Evolutionary conservation across 2,113 vertebrate genomes (phyloP).

Genomic region (Brachyhypopomus occidentalis): DNA sequence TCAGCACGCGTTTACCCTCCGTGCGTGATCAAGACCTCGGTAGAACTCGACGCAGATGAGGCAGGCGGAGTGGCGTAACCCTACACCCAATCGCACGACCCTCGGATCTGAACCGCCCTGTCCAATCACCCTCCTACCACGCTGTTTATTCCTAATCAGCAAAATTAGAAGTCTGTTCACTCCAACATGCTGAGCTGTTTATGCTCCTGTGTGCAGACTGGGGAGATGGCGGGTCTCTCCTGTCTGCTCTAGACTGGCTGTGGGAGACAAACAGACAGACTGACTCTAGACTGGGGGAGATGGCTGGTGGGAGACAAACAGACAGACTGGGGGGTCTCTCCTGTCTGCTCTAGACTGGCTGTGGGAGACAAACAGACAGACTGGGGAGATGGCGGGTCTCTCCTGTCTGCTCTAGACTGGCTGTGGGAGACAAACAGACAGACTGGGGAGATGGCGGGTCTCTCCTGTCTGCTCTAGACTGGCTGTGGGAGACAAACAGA

Average conservation of each 20-base stretch:
- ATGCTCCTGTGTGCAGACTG: background rate
- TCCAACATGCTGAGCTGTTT: background rate
- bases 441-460: too few species aligned
- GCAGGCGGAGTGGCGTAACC: conserved; percentile 40
- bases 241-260: background rate
- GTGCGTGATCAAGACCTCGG: conserved; percentile 43
- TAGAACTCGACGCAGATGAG: conserved; percentile 55
- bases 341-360: too few species aligned
- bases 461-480: too few species aligned
- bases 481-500: too few species aligned
- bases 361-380: too few species aligned
- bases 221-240: too few species aligned
- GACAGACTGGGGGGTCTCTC: too few species aligned
- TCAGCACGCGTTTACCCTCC: conserved; percentile 46
- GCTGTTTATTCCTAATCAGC: background rate
- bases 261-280: background rate
- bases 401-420: too few species aligned
- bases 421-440: too few species aligned
- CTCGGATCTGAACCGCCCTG: conserved; percentile 29
- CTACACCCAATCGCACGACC: conserved; percentile 47
- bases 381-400: too few species aligned
- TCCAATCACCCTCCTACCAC: background rate
- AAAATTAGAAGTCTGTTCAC: background rate
- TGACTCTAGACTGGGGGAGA: too few species aligned
- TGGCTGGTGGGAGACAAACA: too few species aligned